Conservation (phyloP, 1,140 invertebrate species). For the Berghia stephanieae region DNA sequence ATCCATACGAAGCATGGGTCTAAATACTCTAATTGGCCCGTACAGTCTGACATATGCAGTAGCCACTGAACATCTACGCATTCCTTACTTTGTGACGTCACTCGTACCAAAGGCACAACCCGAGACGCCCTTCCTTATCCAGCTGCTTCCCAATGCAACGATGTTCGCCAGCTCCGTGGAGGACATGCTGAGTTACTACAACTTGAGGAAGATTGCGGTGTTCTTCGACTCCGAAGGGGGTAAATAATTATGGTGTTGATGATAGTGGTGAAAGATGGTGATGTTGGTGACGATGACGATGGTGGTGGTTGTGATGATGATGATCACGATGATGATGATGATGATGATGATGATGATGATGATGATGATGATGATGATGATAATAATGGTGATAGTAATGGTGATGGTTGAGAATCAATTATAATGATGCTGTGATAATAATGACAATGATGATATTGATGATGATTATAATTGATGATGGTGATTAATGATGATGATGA, state of each 20-base stretch:
- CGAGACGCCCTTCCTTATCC: slow-evolving; percentile 40
- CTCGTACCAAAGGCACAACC: slow-evolving; percentile 36
- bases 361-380: not conserved
- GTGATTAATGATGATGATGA: too few species aligned
- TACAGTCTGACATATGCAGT: slow-evolving; percentile 42
- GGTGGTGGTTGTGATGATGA: not conserved
- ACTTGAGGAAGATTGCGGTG: slow-evolving; percentile 41
- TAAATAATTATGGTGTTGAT: slow-evolving; percentile 11
- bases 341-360: not conserved
- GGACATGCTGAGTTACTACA: slow-evolving; percentile 48
- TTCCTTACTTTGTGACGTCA: slow-evolving; percentile 51
- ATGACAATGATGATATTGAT: too few species aligned
- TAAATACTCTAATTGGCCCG: slow-evolving; percentile 45
- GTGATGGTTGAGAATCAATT: not conserved
- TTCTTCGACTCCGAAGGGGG: slow-evolving; percentile 49
- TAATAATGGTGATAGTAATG: not conserved
- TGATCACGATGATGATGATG: not conserved
- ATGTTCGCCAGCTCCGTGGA: slow-evolving; percentile 38
- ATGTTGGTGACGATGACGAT: not conserved
- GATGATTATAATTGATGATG: too few species aligned
- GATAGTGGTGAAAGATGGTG: not conserved
- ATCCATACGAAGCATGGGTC: slow-evolving; percentile 19
- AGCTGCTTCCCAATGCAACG: slow-evolving; percentile 44
- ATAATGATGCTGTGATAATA: too few species aligned
- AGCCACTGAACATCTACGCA: slow-evolving; percentile 41